These are phyloP conservation scores for Thrips palmi DNA, from an alignment of 1,140 invertebrate species.

Conservation along the genomic window DNA sequence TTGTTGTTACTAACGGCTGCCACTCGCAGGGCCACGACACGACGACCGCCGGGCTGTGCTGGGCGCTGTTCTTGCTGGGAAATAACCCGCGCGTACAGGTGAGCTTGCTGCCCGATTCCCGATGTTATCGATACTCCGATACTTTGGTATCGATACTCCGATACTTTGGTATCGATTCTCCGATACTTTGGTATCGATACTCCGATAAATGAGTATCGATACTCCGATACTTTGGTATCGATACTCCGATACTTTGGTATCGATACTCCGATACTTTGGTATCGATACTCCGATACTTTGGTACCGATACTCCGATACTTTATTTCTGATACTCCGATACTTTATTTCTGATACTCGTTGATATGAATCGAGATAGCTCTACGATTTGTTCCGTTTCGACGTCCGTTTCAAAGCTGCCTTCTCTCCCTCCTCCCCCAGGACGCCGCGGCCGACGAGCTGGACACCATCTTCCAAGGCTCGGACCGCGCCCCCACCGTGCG, in stretches of 20 bases:
- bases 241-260: not conserved
- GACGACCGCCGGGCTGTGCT: slow-evolving; percentile 27
- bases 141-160: not conserved
- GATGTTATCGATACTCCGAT: not conserved
- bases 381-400: slow-evolving; percentile 1
- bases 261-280: not conserved
- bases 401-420: slow-evolving; percentile 7
- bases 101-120: not conserved
- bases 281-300: not conserved
- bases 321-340: no score
- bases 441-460: slow-evolving; percentile 31
- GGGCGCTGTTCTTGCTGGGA: slow-evolving; percentile 27
- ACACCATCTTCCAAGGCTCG: slow-evolving; percentile 26
- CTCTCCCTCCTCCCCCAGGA: slow-evolving; percentile 21
- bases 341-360: slow-evolving; percentile 3
- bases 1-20: no score
- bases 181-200: not conserved
- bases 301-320: not conserved
- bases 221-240: no score
- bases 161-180: not conserved
- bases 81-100: slow-evolving; percentile 19
- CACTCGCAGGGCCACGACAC: slow-evolving; percentile 40
- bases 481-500: slow-evolving; percentile 21
- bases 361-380: slow-evolving; percentile 7
- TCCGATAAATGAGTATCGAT: not conserved